phyloP scores from a whole-genome alignment of 2,888 invertebrate species.

The Danaus chrysippus region DNA sequence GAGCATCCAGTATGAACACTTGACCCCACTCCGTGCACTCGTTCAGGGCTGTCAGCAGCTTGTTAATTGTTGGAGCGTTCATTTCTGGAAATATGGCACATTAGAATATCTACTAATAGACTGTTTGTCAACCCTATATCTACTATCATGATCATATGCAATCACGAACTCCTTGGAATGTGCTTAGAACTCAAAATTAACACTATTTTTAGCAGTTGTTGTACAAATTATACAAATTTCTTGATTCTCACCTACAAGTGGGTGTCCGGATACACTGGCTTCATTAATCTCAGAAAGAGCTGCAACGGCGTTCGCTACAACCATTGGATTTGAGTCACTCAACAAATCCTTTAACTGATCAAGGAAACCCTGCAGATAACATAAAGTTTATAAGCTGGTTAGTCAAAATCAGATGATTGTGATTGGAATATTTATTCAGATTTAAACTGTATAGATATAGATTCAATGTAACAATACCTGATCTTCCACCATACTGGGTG shows the following conservation, averaged over 20 bases:
- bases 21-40: constrained; percentile 99
- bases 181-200: too few species aligned
- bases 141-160: too few species aligned
- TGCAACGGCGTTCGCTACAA: constrained; percentile 99
- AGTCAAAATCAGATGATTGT: not conserved
- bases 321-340: constrained; percentile 99
- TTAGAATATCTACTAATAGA: too few species aligned
- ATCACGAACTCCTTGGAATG: too few species aligned
- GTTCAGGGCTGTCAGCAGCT: constrained; percentile 97
- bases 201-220: too few species aligned
- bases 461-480: constrained; percentile 50
- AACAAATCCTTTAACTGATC: constrained; percentile 97
- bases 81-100: constrained; percentile 80
- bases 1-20: constrained; percentile 98
- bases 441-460: not conserved
- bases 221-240: too few species aligned
- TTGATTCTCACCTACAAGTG: constrained; percentile 85
- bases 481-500: constrained; percentile 83
- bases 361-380: constrained; percentile 93
- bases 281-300: constrained; percentile 99
- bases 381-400: not conserved
- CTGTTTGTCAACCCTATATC: too few species aligned
- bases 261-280: constrained; percentile 95
- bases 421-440: too few species aligned
- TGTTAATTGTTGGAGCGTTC: constrained; percentile 98